A percentile compares a stretch with the other conserved stretches of the same genome.
These are phyloP conservation scores for Pogonocichla stellata DNA, from an alignment of 2,113 vertebrate genomes.

Conservation along the genomic window DNA sequence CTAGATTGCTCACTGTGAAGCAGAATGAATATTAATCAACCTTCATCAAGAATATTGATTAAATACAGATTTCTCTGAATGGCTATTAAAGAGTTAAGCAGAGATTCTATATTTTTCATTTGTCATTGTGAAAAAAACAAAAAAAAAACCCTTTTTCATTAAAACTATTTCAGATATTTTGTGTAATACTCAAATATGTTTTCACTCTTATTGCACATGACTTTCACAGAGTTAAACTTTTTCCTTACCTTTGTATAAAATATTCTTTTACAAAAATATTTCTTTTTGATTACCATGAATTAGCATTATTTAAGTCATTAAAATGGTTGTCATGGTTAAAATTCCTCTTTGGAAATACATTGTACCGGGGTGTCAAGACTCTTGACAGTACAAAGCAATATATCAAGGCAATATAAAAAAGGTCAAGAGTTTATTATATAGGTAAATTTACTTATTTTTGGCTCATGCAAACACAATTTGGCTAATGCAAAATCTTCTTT, in stretches of 20 bases:
- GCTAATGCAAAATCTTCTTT: neutral
- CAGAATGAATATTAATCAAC: neutral
- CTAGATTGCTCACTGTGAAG: neutral
- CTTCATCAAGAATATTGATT: neutral
- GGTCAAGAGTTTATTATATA: neutral
- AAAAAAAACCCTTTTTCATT: neutral
- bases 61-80: neutral
- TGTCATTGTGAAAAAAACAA: neutral
- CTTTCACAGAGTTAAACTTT: neutral
- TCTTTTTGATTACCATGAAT: neutral
- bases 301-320: neutral
- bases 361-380: neutral
- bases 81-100: neutral
- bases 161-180: neutral
- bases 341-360: neutral
- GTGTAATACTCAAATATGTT: neutral
- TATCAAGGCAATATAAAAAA: neutral
- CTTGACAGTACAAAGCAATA: neutral
- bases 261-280: neutral
- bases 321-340: neutral
- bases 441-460: neutral
- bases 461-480: neutral
- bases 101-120: neutral
- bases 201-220: neutral
- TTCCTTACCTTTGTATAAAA: neutral